Percentiles rank a stretch among this genome's conserved stretches.
Conservation (phyloP, 2,797 vertebrate species). For the Simalia tracyae region DNA sequence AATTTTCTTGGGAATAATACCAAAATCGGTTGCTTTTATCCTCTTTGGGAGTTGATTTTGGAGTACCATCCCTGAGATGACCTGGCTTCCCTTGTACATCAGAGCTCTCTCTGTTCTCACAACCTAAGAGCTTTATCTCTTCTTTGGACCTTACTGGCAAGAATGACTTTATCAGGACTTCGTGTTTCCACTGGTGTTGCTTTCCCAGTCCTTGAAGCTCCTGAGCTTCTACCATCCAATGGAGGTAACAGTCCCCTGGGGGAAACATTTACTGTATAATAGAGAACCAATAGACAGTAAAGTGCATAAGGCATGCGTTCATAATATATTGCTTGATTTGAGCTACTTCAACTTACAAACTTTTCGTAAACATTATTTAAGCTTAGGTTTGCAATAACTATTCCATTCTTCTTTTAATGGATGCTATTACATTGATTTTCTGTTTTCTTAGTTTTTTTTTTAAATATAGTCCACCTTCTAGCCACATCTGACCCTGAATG, state of each 20-base stretch:
- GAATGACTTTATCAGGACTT: background rate
- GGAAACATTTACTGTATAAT: background rate
- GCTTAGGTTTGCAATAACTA: background rate
- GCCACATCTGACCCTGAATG: background rate
- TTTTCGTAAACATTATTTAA: background rate
- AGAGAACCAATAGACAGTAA: background rate
- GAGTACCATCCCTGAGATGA: background rate
- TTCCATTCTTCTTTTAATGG: background rate
- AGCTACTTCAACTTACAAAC: background rate
- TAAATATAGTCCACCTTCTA: background rate
- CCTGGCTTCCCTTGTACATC: background rate
- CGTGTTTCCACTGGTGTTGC: background rate
- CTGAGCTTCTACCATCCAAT: background rate
- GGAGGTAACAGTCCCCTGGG: background rate
- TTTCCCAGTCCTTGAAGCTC: background rate
- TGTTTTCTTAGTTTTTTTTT: background rate
- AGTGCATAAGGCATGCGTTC: background rate
- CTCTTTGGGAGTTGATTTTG: background rate
- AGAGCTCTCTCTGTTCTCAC: background rate
- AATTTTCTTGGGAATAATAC: background rate
- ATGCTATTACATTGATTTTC: background rate
- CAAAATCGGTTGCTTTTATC: background rate
- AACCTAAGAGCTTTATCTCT: background rate
- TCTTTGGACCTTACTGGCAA: background rate
- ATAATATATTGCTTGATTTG: background rate